Evolutionary conservation across 2,888 invertebrate species (phyloP).

Genomic region (Ommatoiulus sabulosus): DNA sequence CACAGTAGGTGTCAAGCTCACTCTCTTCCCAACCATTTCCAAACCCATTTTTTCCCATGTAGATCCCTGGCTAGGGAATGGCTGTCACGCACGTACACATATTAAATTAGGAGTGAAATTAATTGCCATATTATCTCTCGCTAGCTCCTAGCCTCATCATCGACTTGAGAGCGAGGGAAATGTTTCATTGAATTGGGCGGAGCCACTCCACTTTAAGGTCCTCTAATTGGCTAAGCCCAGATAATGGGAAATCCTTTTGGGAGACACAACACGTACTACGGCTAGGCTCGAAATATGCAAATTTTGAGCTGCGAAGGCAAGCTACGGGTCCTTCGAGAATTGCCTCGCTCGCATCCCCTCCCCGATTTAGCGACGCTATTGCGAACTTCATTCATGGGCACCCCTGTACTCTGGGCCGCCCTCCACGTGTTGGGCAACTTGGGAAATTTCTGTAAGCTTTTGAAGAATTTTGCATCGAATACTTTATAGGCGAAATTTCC

Average conservation of each 20-base stretch:
- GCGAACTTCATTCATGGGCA: slow-evolving; percentile 2
- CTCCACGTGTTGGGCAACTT: background rate
- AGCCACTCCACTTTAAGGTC: background rate
- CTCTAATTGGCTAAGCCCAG: slow-evolving; percentile 44
- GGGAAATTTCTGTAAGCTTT: no score
- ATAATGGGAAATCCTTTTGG: slow-evolving; percentile 51
- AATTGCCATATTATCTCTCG: slow-evolving; percentile 57
- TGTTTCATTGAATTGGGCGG: slow-evolving; percentile 52
- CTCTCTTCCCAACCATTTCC: slow-evolving; percentile 34
- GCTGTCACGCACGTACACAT: slow-evolving; percentile 55
- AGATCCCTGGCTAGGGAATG: slow-evolving; percentile 34
- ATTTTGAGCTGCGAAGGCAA: slow-evolving; percentile 28
- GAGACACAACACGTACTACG: slow-evolving; percentile 48
- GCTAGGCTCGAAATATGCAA: slow-evolving; percentile 38
- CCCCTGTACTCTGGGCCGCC: background rate
- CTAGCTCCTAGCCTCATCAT: slow-evolving; percentile 50
- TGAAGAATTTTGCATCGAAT: background rate
- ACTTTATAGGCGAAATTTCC: no score
- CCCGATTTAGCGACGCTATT: background rate
- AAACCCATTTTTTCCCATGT: background rate
- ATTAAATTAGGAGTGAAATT: slow-evolving; percentile 58
- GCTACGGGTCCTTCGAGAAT: slow-evolving; percentile 34
- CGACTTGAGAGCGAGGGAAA: slow-evolving; percentile 45
- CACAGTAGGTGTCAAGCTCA: slow-evolving; percentile 34
- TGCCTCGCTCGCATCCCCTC: slow-evolving; percentile 6